Evolutionary conservation across 2,888 invertebrate genomes (phyloP), one percentile per base, ranked within the genome.

Genomic region (Cephalotes varians): DNA sequence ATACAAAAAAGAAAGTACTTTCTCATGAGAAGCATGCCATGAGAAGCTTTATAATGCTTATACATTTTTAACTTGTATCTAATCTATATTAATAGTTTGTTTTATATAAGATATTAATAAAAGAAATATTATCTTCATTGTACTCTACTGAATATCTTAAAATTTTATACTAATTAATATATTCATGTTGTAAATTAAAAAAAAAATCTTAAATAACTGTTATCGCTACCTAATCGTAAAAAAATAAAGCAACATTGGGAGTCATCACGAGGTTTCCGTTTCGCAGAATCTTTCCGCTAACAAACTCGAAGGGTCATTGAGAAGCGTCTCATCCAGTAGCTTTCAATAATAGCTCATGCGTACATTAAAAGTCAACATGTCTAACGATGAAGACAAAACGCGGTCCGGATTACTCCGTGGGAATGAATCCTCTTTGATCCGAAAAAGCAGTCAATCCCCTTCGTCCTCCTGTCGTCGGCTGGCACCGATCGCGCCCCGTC

Each of bases 351-450:
- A 37, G 64, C 51, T 64, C 49, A 49, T 62, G 74, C 62, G 74
- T 74, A 37, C 51, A 64, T 74, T 64, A 37, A 76, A 51, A 76
- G 51, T 76, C 74, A 76, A 76, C 74, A 76, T 64, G 74, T 76
- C 49, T 64, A 76, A 64, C 37, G 62, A 74, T 18, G 64, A 64
- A 64, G 49, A 7, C 49, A 49, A 74, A 37, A 60, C 64, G 31
- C 34, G 37, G 37, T n/a, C 51, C 51, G 34, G 51, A 76, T 76
- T 64, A 76, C 74, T 76, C 64, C 25, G 64, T 62, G 58, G 58
- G 74, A 62, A 25, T 62, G 49, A n/a, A 37, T 76, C 74, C 64
- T 49, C 64, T 76, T 76, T 76, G 74, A 76, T 64, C 64, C 74
- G 64, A 76, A 76, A 76, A 76, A 76, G 64, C 74, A 73, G 73